Conservation (phyloP, 2,888 invertebrate genomes). For the Lottia scabra region DNA sequence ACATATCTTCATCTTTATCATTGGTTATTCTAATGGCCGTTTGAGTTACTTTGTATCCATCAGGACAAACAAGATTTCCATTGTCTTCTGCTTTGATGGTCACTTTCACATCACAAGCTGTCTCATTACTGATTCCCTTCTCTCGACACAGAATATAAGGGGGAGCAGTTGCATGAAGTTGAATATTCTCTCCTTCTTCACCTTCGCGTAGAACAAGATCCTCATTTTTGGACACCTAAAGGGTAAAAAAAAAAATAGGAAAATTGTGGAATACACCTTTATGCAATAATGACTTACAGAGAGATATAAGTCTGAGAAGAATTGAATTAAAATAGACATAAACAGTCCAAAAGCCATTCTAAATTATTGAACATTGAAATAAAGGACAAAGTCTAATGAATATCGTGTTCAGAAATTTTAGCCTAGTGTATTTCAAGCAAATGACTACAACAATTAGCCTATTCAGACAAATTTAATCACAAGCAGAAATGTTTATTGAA, state of each 20-base stretch:
- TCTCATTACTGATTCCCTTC: constrained; percentile 11
- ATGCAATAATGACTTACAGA: too few species aligned
- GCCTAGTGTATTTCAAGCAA: too few species aligned
- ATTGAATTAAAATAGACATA: too few species aligned
- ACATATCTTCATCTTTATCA: constrained; percentile 6
- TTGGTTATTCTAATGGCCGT: constrained; percentile 7
- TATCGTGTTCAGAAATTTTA: too few species aligned
- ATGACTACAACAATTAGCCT: too few species aligned
- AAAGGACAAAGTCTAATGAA: too few species aligned
- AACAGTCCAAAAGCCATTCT: too few species aligned
- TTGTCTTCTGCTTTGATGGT: background rate
- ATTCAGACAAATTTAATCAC: too few species aligned
- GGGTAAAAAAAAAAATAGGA: background rate
- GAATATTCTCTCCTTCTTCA: constrained; percentile 14
- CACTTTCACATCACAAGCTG: constrained; percentile 18
- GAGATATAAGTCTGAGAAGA: too few species aligned
- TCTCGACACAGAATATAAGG: constrained; percentile 32
- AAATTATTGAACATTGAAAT: too few species aligned
- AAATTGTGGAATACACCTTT: too few species aligned
- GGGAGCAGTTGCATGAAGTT: constrained; percentile 29
- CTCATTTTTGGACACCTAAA: constrained; percentile 5
- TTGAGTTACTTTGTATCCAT: constrained; percentile 23
- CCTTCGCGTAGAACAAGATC: constrained; percentile 28
- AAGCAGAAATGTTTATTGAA: too few species aligned
- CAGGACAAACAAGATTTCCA: constrained; percentile 23